Conservation (phyloP, 1,140 invertebrate species). For the Marisa cornuarietis region DNA sequence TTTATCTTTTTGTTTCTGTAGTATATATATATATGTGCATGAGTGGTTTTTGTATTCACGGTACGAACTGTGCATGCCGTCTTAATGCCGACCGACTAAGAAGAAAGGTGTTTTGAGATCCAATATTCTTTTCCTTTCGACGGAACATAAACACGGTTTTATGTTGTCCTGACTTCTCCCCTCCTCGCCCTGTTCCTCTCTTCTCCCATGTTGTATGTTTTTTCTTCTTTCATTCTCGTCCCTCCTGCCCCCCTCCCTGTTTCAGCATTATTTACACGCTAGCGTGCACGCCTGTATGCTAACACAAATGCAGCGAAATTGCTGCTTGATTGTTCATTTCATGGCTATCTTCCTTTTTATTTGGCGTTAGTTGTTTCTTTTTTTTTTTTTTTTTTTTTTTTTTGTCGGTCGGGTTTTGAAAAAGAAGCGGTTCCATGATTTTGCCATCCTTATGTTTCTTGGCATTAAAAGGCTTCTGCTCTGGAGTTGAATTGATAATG, state of each 20-base stretch:
- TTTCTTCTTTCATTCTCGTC: neutral
- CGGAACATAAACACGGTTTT: neutral
- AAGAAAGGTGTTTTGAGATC: neutral
- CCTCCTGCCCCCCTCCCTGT: neutral
- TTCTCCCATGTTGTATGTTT: neutral
- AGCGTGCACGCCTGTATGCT: neutral
- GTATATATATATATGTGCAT: neutral
- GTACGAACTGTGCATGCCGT: too few relatives aligned
- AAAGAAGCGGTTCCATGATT: too few relatives aligned
- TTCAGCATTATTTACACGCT: neutral
- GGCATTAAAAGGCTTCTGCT: too few relatives aligned
- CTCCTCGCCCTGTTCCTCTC: too few relatives aligned
- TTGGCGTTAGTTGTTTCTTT: too few relatives aligned
- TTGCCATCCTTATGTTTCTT: too few relatives aligned
- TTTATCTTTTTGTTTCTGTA: neutral
- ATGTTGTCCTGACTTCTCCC: neutral
- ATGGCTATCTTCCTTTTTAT: too few relatives aligned
- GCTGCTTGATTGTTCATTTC: too few relatives aligned
- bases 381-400: too few relatives aligned
- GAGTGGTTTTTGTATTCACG: too few relatives aligned
- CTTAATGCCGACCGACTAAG: neutral
- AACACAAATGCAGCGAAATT: neutral
- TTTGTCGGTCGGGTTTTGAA: too few relatives aligned
- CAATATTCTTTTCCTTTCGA: neutral
- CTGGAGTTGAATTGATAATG: too few relatives aligned